phyloP scores from a whole-genome alignment of 1,140 invertebrate genomes.

The Wiebesia pumilae region DNA sequence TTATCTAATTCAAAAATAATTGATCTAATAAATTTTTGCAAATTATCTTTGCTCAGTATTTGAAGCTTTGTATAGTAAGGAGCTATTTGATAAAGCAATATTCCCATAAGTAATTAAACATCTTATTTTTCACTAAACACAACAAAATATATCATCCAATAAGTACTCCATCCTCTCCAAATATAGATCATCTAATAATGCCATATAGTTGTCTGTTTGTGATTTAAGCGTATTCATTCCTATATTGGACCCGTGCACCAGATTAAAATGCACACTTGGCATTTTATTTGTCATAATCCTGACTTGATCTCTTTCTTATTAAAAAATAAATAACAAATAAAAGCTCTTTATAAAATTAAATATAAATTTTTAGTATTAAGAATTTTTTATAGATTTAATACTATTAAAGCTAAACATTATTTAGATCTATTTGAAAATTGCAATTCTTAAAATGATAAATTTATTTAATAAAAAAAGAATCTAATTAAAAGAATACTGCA shows the following conservation, averaged over 20 bases:
- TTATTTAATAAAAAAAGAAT: not conserved
- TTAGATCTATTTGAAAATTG: not conserved
- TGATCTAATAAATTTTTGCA: conserved; percentile 22
- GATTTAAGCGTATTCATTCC: conserved; percentile 9
- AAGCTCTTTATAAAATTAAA: not conserved
- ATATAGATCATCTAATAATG: too few relatives aligned
- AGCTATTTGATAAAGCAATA: conserved; percentile 37
- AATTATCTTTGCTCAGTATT: not conserved
- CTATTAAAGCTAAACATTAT: too few relatives aligned
- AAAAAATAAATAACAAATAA: not conserved
- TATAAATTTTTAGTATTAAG: not conserved
- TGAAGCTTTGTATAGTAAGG: conserved; percentile 32
- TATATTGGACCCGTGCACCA: conserved; percentile 61
- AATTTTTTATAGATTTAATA: not conserved
- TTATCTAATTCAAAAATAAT: conserved; percentile 17
- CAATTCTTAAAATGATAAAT: not conserved
- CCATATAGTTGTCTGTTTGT: not conserved
- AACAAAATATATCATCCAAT: conserved; percentile 37
- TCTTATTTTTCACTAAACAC: conserved; percentile 34
- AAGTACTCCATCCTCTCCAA: too few relatives aligned
- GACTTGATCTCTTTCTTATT: conserved; percentile 50
- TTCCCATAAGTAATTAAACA: conserved; percentile 32
- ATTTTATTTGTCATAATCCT: conserved; percentile 56
- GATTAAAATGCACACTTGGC: conserved; percentile 53
- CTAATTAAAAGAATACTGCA: not conserved